Evolutionary conservation across 1,140 invertebrate genomes (phyloP).

Genomic region (Phortica variegata): DNA sequence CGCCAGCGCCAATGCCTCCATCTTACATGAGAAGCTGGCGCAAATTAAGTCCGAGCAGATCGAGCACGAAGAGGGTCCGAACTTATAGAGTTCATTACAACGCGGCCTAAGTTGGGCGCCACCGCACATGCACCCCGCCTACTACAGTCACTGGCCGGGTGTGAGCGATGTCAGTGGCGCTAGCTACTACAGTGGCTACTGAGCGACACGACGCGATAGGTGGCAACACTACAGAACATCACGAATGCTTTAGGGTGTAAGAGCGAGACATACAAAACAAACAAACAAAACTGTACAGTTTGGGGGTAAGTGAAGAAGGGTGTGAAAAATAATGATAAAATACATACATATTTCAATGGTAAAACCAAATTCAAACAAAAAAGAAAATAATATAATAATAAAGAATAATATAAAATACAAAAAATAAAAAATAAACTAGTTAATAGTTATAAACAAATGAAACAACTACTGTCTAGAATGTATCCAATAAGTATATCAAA

Average conservation of each 20-base stretch:
- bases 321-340: constrained; percentile 1
- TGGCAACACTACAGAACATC: too few species aligned
- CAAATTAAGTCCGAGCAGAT: constrained; percentile 50
- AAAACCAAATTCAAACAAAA: too few species aligned
- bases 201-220: too few species aligned
- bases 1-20: constrained; percentile 20
- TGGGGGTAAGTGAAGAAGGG: too few species aligned
- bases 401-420: too few species aligned
- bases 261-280: constrained; percentile 7
- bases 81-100: constrained; percentile 42
- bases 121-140: too few species aligned
- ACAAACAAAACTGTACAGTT: constrained; percentile 1
- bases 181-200: constrained; percentile 2
- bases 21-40: constrained; percentile 52
- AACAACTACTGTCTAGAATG: background rate
- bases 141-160: too few species aligned
- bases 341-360: too few species aligned
- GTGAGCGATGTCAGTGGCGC: constrained; percentile 5
- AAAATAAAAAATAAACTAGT: background rate
- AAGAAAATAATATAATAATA: constrained; percentile 7
- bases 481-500: background rate
- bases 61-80: constrained; percentile 21
- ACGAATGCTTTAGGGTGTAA: constrained; percentile 50
- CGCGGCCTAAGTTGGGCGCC: background rate
- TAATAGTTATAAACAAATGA: background rate